phyloP scores from a whole-genome alignment of 2,888 invertebrate genomes.

The Pammene fasciana region DNA sequence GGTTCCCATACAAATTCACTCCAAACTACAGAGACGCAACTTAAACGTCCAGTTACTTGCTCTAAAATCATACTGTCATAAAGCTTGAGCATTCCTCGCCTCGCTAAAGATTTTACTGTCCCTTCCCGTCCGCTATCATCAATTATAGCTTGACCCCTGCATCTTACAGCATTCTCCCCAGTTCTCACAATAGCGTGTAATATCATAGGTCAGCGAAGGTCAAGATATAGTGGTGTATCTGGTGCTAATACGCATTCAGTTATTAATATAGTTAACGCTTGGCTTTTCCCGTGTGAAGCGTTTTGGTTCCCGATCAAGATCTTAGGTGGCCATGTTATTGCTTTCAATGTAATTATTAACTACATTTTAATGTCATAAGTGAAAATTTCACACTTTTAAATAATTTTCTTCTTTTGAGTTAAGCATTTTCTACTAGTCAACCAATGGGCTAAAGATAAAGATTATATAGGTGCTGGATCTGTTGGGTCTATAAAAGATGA shows the following conservation, averaged over 20 bases:
- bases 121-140: slow-evolving; percentile 51
- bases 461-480: no score
- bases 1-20: no score
- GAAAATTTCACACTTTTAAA: not conserved
- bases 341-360: slow-evolving; percentile 8
- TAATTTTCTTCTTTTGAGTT: not conserved
- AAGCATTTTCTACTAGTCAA: no score
- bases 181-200: slow-evolving; percentile 30
- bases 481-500: no score
- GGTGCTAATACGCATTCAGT: slow-evolving; percentile 63
- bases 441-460: no score
- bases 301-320: slow-evolving; percentile 38
- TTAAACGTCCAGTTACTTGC: slow-evolving; percentile 20
- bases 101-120: slow-evolving; percentile 56
- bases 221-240: slow-evolving; percentile 47
- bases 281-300: slow-evolving; percentile 74
- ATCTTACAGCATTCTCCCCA: slow-evolving; percentile 25
- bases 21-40: not conserved
- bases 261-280: slow-evolving; percentile 75
- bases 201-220: slow-evolving; percentile 34
- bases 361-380: not conserved
- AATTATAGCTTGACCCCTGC: slow-evolving; percentile 48
- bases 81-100: slow-evolving; percentile 40
- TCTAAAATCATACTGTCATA: slow-evolving; percentile 33
- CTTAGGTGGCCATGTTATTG: slow-evolving; percentile 25